Base-by-base conservation (phyloP, 2,888 invertebrate species). In the Mythimna albipuncta region DNA sequence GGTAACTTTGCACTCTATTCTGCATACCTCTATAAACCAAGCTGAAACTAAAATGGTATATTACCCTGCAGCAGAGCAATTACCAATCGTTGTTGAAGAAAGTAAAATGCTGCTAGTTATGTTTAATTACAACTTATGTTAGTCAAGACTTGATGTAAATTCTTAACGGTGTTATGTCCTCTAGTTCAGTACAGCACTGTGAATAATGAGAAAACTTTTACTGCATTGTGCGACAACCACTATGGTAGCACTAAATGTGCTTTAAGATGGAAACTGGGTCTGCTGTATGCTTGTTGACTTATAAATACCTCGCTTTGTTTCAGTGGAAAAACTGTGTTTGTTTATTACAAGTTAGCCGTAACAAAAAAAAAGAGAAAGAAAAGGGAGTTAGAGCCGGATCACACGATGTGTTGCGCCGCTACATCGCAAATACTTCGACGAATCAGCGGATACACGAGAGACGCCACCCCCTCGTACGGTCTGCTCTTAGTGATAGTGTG, bases 151-250 rank as follows among this genome's bases (percentile, higher is more conserved):
- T 80, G 75, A 73, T 73, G 80, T 69, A 66, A 84, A 83, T 83
- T 78, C 83, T 84, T 81, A 77, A 73, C 70, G 32, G 59, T 71
- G 76, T 85, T 76, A 64, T 76, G 71, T 72, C 62, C 71, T 75
- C 72, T 67, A 79, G 76, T 74, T 59, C 58, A 75, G 68, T 71
- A 38, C 63, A 72, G 71, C 77, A 63, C 82, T 67, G 67, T 85
- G 79, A 84, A 78, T 85, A 85, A 86, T 86, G 84, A 85, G 84
- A 81, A 85, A 85, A 85, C 66, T 85, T 84, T 61, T 32, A 10
- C 66, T 62, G 79, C 62, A 82, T 78, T 80, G 64, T 80, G 61
- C 61, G 69, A 78, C 83, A 82, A 54, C 47, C 74, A 38, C 66
- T 68, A 52, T 62, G 74, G 64, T 82, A 13, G 61, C n/a, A 38